Base-by-base conservation (phyloP, 2,888 invertebrate genomes). In the Malachius bipustulatus region DNA sequence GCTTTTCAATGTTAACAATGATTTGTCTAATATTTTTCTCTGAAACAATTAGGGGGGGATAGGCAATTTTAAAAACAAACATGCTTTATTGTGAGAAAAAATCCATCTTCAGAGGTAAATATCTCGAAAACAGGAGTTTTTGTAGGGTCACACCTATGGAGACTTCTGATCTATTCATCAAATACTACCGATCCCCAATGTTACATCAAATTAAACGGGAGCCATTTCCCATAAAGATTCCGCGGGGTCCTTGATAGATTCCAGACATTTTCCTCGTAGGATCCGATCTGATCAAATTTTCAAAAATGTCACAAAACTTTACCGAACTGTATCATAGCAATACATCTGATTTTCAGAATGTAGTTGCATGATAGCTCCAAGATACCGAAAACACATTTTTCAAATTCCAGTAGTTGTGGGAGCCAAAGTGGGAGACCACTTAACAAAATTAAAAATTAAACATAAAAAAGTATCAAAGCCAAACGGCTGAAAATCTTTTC, bases 321-420 rank as follows among this genome's bases (percentile, higher is more conserved):
- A 19, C 24, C 24, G n/a, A 19, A 19, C 24, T 19, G 24, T 19
- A 19, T 19, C 24, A 19, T 19, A 19, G 24, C 24, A 19, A 19
- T 19, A 6, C 24, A n/a, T 19, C 24, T 19, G 24, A 19, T 19
- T 19, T 19, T 19, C 24, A 19, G 24, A 6, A 19, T 19, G 24
- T 19, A 19, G 24, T 19, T 19, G 24, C 6, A 19, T 19, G 24
- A n/a, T 19, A 19, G 24, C 24, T 19, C 24, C n/a, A 19, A 19
- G 24, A 19, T 19, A 19, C n/a, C 24, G 24, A 19, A 19, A 19
- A 19, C 24, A 19, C 24, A n/a, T 19, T 19, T 19, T 19, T 19
- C 24, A 19, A n/a, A 19, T n/a, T n/a, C 24, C 6, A 19, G 24
- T 19, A 19, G 24, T n/a, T n/a, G 24, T n/a, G n/a, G 24, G 6